Conservation (phyloP, 2,113 vertebrate genomes). For the Piprites chloris region DNA sequence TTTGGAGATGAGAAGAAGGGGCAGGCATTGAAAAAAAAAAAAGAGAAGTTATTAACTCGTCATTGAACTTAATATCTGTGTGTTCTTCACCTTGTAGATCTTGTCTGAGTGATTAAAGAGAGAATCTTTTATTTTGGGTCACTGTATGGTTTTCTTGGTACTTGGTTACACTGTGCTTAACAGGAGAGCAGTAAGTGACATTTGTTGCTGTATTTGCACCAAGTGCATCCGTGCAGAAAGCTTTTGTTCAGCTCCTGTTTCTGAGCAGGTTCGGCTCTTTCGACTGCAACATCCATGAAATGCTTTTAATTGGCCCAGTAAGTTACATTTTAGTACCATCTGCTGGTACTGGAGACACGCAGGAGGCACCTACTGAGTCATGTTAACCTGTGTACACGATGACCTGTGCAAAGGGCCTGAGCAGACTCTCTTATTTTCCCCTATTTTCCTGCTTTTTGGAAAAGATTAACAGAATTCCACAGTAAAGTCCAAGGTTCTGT, state of each 20-base stretch:
- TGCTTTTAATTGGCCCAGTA: neutral
- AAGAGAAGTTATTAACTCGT: neutral
- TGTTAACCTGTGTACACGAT: neutral
- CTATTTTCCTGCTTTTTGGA: neutral
- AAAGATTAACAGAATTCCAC: constrained; percentile 9
- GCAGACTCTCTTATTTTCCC: neutral
- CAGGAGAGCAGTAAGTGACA: neutral
- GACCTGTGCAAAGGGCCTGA: neutral
- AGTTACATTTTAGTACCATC: neutral
- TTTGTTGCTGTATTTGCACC: neutral
- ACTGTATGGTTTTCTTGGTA: neutral
- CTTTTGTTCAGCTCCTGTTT: neutral
- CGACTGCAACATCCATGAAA: neutral
- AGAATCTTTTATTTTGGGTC: neutral
- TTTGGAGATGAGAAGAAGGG: neutral
- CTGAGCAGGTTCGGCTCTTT: neutral
- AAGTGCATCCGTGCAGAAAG: neutral
- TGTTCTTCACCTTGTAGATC: neutral
- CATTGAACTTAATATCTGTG: neutral
- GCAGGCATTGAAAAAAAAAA: neutral
- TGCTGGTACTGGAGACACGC: neutral
- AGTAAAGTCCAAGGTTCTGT: neutral
- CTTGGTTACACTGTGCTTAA: neutral
- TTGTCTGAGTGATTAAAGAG: neutral
- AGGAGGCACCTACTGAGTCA: neutral